Conservation (phyloP, 2,113 vertebrate genomes). For the Cranoglanis bouderius region DNA sequence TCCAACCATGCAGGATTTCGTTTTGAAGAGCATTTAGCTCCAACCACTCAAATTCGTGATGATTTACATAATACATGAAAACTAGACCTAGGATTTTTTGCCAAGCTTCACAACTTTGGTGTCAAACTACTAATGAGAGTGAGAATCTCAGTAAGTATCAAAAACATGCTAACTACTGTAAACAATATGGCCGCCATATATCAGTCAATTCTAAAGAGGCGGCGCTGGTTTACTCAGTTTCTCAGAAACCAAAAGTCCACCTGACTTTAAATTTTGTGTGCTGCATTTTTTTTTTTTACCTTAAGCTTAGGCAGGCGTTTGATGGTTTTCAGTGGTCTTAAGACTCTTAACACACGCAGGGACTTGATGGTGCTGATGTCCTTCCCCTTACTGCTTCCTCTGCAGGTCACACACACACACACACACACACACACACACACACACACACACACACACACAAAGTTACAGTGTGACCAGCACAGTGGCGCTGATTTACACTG, state of each 20-base stretch:
- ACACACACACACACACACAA: conserved; percentile 10
- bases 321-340: conserved; percentile 94
- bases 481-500: background rate
- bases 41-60: background rate
- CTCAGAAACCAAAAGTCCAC: background rate
- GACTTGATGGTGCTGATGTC: conserved; percentile 97
- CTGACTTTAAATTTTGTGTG: background rate
- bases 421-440: conserved; percentile 24
- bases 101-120: background rate
- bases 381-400: conserved; percentile 91
- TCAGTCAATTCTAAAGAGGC: background rate
- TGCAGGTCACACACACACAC: conserved; percentile 57
- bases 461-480: background rate
- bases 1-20: background rate
- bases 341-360: conserved; percentile 89
- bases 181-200: no score
- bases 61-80: background rate
- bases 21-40: background rate
- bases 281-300: conserved; percentile 65
- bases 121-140: background rate
- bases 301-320: conserved; percentile 95
- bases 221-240: background rate
- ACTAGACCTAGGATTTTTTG: background rate
- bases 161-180: background rate
- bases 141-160: background rate